A percentile compares a stretch with the other conserved stretches of the same genome.
Conservation (phyloP, 1,140 invertebrate genomes). For the Sycobia sp. region DNA sequence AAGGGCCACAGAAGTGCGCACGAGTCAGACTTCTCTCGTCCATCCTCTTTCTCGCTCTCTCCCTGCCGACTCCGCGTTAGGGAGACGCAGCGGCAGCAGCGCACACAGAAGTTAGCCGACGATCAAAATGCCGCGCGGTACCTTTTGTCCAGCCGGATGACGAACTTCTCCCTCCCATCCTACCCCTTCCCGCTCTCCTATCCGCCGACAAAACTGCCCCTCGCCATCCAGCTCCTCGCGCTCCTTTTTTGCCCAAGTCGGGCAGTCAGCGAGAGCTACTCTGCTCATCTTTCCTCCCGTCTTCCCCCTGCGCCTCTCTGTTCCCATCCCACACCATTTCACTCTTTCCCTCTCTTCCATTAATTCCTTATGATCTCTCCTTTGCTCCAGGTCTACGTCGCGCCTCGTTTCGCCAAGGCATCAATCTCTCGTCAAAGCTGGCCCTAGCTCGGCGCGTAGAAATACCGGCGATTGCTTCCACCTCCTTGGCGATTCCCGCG, state of each 20-base stretch:
- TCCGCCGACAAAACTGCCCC: slow-evolving; percentile 39
- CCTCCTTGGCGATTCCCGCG: background rate
- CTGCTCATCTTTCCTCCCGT: slow-evolving; percentile 1
- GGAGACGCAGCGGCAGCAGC: too few relatives aligned
- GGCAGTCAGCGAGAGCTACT: slow-evolving; percentile 8
- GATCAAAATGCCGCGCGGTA: slow-evolving; percentile 60
- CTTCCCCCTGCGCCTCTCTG: slow-evolving; percentile 6
- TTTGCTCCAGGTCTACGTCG: slow-evolving; percentile 3
- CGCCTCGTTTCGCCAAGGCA: slow-evolving; percentile 36
- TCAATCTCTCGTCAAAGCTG: slow-evolving; percentile 62
- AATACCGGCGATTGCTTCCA: slow-evolving; percentile 38
- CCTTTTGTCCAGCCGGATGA: slow-evolving; percentile 53
- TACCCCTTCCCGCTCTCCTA: background rate
- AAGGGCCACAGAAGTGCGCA: slow-evolving; percentile 12
- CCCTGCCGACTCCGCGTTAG: too few relatives aligned
- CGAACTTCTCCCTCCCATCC: slow-evolving; percentile 17
- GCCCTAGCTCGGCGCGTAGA: slow-evolving; percentile 49
- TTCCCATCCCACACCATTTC: background rate
- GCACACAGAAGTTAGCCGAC: slow-evolving; percentile 46
- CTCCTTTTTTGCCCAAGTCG: background rate
- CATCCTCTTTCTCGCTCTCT: slow-evolving; percentile 3
- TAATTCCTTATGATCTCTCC: slow-evolving; percentile 30
- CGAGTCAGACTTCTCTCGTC: too few relatives aligned
- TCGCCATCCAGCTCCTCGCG: background rate
- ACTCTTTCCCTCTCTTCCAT: slow-evolving; percentile 5